A percentile compares a stretch with the other conserved stretches of the same genome.
Conservation (phyloP, 64 coral and sea anemone species). For the Catalaphyllia jardinei region DNA sequence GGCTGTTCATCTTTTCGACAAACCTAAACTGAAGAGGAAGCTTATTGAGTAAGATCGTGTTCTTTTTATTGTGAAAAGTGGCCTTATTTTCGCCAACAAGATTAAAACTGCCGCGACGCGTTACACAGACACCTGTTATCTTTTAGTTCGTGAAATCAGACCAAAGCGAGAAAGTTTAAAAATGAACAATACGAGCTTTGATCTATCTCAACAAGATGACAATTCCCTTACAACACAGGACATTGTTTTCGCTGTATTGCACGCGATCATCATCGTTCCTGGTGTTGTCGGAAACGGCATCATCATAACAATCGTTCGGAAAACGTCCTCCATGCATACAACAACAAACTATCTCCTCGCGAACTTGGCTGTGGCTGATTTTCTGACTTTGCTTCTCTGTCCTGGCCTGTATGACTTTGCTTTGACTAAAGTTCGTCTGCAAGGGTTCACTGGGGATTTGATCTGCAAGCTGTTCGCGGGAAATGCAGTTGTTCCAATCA, state of each 20-base stretch:
- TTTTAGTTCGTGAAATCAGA: background rate
- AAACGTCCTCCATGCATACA: slow-evolving; percentile 37
- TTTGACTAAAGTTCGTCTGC: background rate
- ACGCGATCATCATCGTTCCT: background rate
- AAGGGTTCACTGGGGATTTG: slow-evolving; percentile 16
- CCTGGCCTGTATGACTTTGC: slow-evolving; percentile 12
- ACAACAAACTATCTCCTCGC: slow-evolving; percentile 40
- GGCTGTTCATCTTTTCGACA: no score
- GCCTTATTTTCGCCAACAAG: no score
- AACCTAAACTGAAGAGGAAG: no score
- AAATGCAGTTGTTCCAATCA: slow-evolving; percentile 31
- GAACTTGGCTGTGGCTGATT: slow-evolving; percentile 46
- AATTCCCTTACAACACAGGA: background rate
- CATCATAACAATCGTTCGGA: slow-evolving; percentile 18
- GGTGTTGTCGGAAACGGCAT: slow-evolving; percentile 22
- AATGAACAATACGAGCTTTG: background rate
- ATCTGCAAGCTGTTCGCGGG: slow-evolving; percentile 29
- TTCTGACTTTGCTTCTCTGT: slow-evolving; percentile 28
- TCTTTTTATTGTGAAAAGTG: no score
- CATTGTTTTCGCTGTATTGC: slow-evolving; percentile 9
- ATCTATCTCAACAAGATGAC: background rate
- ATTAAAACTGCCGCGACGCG: no score
- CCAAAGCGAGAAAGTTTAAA: background rate
- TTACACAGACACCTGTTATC: no score
- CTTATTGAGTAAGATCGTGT: no score